Conservation (phyloP, 2,113 vertebrate genomes). For the Channa maculata region DNA sequence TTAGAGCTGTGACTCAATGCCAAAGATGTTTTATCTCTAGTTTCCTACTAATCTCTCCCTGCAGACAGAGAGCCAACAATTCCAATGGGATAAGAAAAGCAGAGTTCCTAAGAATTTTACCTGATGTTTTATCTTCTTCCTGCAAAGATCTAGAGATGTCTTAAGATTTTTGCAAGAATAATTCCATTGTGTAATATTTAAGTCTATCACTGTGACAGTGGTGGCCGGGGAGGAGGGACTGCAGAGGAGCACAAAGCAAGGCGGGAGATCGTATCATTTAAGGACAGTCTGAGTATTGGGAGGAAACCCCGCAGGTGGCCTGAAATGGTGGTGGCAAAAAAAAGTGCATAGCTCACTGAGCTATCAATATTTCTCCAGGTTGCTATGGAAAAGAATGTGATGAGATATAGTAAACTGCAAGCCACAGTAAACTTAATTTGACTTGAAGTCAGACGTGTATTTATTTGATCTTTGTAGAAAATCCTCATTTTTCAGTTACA, state of each 20-base stretch:
- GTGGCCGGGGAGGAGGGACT: slow-evolving; percentile 14
- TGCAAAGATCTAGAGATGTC: slow-evolving; percentile 14
- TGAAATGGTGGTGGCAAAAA: slow-evolving; percentile 23
- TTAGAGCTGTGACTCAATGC: slow-evolving; percentile 7
- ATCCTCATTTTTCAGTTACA: neutral
- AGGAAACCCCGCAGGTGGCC: slow-evolving; percentile 43
- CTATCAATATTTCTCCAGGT: slow-evolving; percentile 69
- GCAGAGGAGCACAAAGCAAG: slow-evolving; percentile 24
- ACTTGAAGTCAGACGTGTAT: slow-evolving; percentile 4
- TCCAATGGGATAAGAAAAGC: neutral
- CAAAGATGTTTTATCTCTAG: slow-evolving; percentile 49
- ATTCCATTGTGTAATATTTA: slow-evolving; percentile 58
- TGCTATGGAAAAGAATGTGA: slow-evolving; percentile 55
- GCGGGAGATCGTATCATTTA: slow-evolving; percentile 25
- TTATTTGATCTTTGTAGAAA: slow-evolving; percentile 46
- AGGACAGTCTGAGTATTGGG: slow-evolving; percentile 7
- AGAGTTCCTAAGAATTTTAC: slow-evolving; percentile 18
- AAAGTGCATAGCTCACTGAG: slow-evolving; percentile 45
- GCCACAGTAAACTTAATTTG: slow-evolving; percentile 27
- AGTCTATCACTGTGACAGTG: slow-evolving; percentile 43
- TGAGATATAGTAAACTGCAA: slow-evolving; percentile 22
- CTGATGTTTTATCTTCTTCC: slow-evolving; percentile 26
- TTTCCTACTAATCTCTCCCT: slow-evolving; percentile 47
- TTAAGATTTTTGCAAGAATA: slow-evolving; percentile 13
- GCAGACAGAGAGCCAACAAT: slow-evolving; percentile 16